A percentile compares a stretch with the other conserved stretches of the same genome.
Conservation (phyloP, 2,797 vertebrate genomes). For the Semaprochilodus insignis region DNA sequence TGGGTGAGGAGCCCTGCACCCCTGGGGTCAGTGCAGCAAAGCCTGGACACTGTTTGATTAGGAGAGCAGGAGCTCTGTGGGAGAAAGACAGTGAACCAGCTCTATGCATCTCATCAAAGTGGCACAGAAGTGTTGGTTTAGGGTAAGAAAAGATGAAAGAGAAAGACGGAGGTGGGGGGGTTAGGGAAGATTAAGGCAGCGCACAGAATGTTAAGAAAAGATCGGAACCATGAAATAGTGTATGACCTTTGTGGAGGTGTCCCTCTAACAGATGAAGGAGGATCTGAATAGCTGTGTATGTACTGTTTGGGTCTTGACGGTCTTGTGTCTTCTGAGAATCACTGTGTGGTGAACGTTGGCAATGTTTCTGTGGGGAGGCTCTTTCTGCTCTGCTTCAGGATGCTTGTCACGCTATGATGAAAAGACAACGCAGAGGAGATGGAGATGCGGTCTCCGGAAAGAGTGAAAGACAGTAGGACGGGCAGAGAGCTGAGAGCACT, state of each 20-base stretch:
- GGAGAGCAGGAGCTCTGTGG: slow-evolving; percentile 30
- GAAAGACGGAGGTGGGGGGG: neutral
- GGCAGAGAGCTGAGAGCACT: slow-evolving; percentile 12
- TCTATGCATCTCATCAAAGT: slow-evolving; percentile 21
- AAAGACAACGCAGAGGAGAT: slow-evolving; percentile 12
- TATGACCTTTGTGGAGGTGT: slow-evolving; percentile 4
- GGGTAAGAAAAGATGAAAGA: slow-evolving; percentile 21
- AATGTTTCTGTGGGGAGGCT: neutral
- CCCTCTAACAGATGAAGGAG: slow-evolving; percentile 17
- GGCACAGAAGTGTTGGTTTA: slow-evolving; percentile 37
- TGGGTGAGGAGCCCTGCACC: slow-evolving; percentile 23
- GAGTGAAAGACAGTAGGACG: slow-evolving; percentile 38
- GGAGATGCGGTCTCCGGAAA: slow-evolving; percentile 21
- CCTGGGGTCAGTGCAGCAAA: slow-evolving; percentile 39
- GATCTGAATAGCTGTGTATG: neutral
- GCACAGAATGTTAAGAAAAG: slow-evolving; percentile 7
- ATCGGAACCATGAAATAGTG: neutral
- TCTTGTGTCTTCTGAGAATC: too few species aligned
- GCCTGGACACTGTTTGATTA: slow-evolving; percentile 45
- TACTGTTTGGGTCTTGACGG: neutral
- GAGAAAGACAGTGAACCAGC: slow-evolving; percentile 36
- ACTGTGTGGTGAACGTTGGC: neutral
- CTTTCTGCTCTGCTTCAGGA: slow-evolving; percentile 7
- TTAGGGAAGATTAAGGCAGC: slow-evolving; percentile 1
- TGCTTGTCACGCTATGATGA: slow-evolving; percentile 32